A percentile compares a stretch with the other conserved stretches of the same genome.
Evolutionary conservation across 1,140 invertebrate genomes (phyloP).

Genomic region (Arion vulgaris): DNA sequence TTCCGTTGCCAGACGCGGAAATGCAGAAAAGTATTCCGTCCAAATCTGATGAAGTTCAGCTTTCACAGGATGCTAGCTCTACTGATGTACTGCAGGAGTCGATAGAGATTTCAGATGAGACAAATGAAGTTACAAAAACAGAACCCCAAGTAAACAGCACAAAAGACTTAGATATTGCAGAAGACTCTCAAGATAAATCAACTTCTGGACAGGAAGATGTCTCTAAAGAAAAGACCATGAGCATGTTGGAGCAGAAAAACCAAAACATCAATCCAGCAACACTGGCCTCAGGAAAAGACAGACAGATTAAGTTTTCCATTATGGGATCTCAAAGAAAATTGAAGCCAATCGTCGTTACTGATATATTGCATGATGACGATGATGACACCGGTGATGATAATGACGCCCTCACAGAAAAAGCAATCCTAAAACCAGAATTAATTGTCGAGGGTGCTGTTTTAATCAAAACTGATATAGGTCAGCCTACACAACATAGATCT

Average conservation of each 20-base stretch:
- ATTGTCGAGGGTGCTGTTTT: not conserved
- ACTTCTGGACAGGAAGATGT: too few species aligned
- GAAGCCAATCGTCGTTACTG: not conserved
- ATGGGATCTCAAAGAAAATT: constrained; percentile 5
- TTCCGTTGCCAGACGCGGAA: constrained; percentile 14
- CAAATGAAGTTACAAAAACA: not conserved
- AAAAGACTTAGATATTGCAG: not conserved
- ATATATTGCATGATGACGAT: constrained; percentile 21
- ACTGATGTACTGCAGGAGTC: not conserved
- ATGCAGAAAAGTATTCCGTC: not conserved
- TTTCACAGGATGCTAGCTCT: not conserved
- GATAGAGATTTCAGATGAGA: constrained; percentile 30
- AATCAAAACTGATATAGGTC: not conserved
- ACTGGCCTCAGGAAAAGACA: constrained; percentile 3
- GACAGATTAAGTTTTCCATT: constrained; percentile 36
- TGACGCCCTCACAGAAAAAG: not conserved
- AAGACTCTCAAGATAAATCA: too few species aligned
- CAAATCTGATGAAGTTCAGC: not conserved
- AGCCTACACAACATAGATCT: too few species aligned
- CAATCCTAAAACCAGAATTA: too few species aligned
- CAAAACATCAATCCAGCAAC: not conserved
- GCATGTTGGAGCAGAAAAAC: not conserved
- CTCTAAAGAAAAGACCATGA: too few species aligned
- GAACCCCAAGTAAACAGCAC: not conserved
- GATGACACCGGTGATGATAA: not conserved